phyloP scores from a whole-genome alignment of 2,113 vertebrate genomes.

The Sclerurus mexicanus region DNA sequence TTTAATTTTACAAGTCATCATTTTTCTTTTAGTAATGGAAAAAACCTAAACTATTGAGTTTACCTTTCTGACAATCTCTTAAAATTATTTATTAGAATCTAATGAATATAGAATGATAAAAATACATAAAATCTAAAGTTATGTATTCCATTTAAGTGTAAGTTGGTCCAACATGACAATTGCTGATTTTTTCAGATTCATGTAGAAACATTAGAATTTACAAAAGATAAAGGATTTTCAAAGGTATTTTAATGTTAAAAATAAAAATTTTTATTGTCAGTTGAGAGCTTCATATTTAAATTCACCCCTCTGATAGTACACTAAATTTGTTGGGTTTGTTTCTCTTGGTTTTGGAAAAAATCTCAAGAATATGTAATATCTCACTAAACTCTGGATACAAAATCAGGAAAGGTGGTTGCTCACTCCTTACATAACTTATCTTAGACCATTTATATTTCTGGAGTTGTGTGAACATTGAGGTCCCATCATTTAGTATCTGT shows the following conservation, averaged over 20 bases:
- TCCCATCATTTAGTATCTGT: background rate
- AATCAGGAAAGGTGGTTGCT: background rate
- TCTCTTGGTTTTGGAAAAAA: background rate
- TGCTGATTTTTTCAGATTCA: constrained; percentile 31
- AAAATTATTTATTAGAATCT: constrained; percentile 48
- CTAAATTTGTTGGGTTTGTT: background rate
- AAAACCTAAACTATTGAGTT: background rate
- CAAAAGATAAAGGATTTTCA: constrained; percentile 6
- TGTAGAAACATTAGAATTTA: background rate
- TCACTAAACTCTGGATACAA: background rate
- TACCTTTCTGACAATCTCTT: background rate
- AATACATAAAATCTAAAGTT: constrained; percentile 23
- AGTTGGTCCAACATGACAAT: constrained; percentile 41
- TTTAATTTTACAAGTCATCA: constrained; percentile 36
- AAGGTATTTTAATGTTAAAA: background rate
- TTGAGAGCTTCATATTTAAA: background rate
- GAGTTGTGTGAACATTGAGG: background rate
- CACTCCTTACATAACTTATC: background rate
- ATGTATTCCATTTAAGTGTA: constrained; percentile 3
- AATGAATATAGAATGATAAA: constrained; percentile 35
- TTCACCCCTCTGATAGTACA: background rate
- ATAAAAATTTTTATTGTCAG: background rate
- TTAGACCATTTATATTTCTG: background rate
- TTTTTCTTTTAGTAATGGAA: constrained; percentile 6
- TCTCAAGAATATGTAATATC: background rate